Evolutionary conservation across 1,140 invertebrate species (phyloP), one percentile per base, ranked within the genome.

Genomic region (Bombyx mandarina): DNA sequence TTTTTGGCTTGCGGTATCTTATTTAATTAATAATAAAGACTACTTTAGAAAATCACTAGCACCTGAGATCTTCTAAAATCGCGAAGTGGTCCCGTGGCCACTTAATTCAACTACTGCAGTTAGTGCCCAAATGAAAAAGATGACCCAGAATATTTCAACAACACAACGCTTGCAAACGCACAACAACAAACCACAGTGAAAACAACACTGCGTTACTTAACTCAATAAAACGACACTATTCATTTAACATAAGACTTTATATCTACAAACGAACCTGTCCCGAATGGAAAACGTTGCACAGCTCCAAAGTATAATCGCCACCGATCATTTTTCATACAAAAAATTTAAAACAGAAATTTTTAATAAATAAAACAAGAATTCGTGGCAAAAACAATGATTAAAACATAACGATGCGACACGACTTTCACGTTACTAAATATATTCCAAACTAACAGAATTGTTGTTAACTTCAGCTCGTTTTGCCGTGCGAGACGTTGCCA

Each of bases 261-360:
- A 55, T 54, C 8, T 12, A 48, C 49, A 56, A 51, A 88, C 89
- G 89, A 88, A 94, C 94, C 89, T 95, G 93, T 59, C 95, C 95
- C 42, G 95, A 96, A 77, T 98, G 94, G 73, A 94, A 97, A 48
- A 98, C 94, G 82, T 95, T 96, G 59, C 93, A 92, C 56, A 97
- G 89, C 81, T 98, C 96, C 69, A 98, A 88, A 35, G 94, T 91
- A 78, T 96, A 96, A 73, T 97, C 95, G 67, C 91, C 93, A 26
- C 92, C 90, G 54, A 94, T 92, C 94, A 95, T 95, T 47, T 84
- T 89, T 49, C 8, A 43, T 56, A 56, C 8, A 43, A 49, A 49
- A 22, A 56, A 48, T 48, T 47, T 43, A 8, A 43, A 43, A 43
- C 18, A 44, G 2, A 45, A 22, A 54, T 45, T 22, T 42, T 42